Conservation (phyloP, 2,113 vertebrate genomes). For the Grallaria varia region DNA sequence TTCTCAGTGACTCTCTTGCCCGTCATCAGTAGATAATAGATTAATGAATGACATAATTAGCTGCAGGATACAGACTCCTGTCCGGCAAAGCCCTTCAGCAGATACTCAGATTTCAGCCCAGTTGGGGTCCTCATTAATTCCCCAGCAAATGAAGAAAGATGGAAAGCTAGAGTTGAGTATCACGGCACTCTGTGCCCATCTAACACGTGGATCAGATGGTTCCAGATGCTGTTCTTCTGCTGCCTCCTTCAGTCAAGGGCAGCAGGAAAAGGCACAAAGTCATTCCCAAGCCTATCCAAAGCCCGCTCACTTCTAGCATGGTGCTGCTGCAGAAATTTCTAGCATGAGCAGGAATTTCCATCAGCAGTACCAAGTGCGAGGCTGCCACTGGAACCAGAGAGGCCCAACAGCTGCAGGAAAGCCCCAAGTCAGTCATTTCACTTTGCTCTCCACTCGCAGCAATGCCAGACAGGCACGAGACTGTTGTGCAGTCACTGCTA, state of each 20-base stretch:
- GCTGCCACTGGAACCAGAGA: rapidly evolving
- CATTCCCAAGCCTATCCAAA: rapidly evolving
- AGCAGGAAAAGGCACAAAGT: neutral
- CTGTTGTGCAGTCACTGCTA: rapidly evolving
- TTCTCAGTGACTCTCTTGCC: neutral
- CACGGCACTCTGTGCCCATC: neutral
- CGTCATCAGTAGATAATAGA: neutral
- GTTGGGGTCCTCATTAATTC: neutral
- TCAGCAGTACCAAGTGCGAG: rapidly evolving
- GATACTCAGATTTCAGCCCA: constrained; percentile 9
- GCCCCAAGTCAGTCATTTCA: neutral
- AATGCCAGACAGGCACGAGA: neutral
- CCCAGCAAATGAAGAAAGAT: neutral
- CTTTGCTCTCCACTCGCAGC: neutral
- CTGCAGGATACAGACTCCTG: neutral
- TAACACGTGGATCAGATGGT: neutral
- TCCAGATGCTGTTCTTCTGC: neutral
- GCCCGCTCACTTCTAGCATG: neutral
- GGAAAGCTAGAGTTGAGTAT: neutral
- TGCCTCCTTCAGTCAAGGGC: neutral
- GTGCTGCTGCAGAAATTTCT: neutral
- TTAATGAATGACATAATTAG: constrained; percentile 40
- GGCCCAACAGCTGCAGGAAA: neutral
- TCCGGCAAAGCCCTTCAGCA: neutral
- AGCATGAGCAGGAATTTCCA: neutral